phyloP scores from a whole-genome alignment of 2,113 vertebrate genomes.

The Laticauda laticaudata region DNA sequence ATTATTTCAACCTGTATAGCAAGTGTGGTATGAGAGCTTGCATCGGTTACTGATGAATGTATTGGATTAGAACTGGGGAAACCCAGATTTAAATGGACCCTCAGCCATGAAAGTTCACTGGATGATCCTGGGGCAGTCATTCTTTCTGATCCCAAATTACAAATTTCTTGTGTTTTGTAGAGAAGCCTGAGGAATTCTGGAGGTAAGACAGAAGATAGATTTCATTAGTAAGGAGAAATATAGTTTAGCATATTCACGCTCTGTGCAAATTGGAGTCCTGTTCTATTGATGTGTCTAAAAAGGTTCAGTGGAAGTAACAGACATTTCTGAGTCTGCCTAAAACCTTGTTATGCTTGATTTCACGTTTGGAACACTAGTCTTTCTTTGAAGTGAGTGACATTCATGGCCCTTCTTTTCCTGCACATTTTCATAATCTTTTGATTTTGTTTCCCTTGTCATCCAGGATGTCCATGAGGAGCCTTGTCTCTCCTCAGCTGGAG shows the following conservation, averaged over 20 bases:
- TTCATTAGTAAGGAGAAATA: neutral
- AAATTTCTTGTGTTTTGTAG: neutral
- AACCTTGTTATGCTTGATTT: neutral
- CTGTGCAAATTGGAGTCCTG: neutral
- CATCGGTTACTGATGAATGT: neutral
- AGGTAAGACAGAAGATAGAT: neutral
- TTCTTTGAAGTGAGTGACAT: neutral
- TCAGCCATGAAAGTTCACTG: neutral
- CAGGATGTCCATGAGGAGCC: constrained; percentile 93
- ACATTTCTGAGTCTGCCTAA: neutral
- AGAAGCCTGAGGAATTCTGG: neutral
- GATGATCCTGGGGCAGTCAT: neutral
- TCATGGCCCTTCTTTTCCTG: neutral
- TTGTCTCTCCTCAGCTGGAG: constrained; percentile 76
- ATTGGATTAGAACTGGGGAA: neutral
- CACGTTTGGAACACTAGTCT: neutral
- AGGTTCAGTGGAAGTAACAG: neutral
- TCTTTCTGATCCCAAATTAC: neutral
- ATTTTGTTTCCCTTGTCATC: neutral
- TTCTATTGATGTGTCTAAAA: neutral
- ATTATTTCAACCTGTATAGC: neutral
- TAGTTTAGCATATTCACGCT: neutral
- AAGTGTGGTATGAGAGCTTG: neutral
- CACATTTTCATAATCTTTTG: neutral
- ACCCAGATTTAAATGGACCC: neutral